phyloP scores from a whole-genome alignment of 2,797 vertebrate genomes.

The Morus bassanus region DNA sequence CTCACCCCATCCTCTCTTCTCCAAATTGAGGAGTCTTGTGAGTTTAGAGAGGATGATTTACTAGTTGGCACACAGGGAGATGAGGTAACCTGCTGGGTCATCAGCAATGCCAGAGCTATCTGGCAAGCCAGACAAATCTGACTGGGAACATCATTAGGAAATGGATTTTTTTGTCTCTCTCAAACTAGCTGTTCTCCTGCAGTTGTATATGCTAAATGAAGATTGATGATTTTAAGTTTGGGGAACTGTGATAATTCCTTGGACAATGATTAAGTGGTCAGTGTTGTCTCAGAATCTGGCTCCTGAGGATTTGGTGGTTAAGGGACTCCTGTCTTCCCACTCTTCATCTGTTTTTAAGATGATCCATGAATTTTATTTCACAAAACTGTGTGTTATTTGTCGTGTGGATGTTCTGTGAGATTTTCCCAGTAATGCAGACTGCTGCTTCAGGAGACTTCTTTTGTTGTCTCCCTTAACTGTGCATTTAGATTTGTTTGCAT shows the following conservation, averaged over 20 bases:
- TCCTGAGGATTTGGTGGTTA: not conserved
- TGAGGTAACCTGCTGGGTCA: not conserved
- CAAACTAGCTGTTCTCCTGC: not conserved
- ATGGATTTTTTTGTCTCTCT: not conserved
- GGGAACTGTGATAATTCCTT: constrained; percentile 21
- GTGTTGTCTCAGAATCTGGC: not conserved
- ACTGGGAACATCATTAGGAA: not conserved
- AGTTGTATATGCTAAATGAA: not conserved
- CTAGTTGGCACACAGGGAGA: not conserved
- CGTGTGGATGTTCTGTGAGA: not conserved
- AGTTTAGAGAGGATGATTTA: constrained; percentile 9
- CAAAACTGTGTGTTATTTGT: not conserved
- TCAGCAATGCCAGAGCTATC: not conserved
- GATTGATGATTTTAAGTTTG: not conserved
- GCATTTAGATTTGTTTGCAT: not conserved
- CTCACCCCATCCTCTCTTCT: not conserved
- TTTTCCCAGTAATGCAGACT: not conserved
- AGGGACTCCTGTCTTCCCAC: not conserved
- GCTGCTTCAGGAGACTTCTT: not conserved
- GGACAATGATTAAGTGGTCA: not conserved
- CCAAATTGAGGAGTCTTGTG: not conserved
- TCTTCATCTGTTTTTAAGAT: not conserved
- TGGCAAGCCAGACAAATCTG: not conserved
- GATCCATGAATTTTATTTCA: not conserved
- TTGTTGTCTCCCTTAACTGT: not conserved